Evolutionary conservation across 2,797 vertebrate genomes (phyloP).

Genomic region (Gobionotothen gibberifrons): DNA sequence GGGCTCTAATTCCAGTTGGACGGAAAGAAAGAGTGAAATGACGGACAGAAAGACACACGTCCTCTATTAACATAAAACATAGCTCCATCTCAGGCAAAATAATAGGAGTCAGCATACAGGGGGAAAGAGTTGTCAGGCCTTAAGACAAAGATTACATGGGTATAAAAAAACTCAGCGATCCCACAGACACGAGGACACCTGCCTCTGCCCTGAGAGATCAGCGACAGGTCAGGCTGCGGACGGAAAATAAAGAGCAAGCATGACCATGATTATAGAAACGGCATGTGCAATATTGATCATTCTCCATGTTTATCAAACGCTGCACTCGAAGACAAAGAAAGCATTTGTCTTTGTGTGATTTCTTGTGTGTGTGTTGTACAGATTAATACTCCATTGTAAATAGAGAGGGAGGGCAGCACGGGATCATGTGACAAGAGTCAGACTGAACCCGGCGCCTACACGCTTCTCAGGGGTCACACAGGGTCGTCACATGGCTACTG

Average conservation of each 20-base stretch:
- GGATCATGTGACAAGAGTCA: conserved; percentile 88
- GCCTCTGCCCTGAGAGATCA: neutral
- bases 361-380: conserved; percentile 47
- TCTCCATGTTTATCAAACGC: conserved; percentile 3
- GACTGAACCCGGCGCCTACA: conserved; percentile 85
- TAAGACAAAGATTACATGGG: neutral
- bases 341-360: conserved; percentile 9
- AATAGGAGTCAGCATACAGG: conserved; percentile 40
- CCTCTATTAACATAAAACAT: conserved; percentile 50
- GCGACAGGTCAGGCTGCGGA: neutral
- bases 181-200: neutral
- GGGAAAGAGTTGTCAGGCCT: conserved; percentile 3
- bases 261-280: neutral
- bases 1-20: conserved; percentile 8
- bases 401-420: conserved; percentile 73
- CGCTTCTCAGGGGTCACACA: conserved; percentile 80
- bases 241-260: conserved; percentile 18
- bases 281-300: conserved; percentile 30
- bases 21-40: conserved; percentile 10
- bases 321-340: conserved; percentile 40
- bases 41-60: conserved; percentile 60
- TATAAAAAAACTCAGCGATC: neutral
- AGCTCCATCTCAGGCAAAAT: conserved; percentile 45
- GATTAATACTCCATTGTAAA: conserved; percentile 85
- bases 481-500: conserved; percentile 82